phyloP scores from a whole-genome alignment of 1,140 invertebrate genomes.

The Lasioglossum baleicum region DNA sequence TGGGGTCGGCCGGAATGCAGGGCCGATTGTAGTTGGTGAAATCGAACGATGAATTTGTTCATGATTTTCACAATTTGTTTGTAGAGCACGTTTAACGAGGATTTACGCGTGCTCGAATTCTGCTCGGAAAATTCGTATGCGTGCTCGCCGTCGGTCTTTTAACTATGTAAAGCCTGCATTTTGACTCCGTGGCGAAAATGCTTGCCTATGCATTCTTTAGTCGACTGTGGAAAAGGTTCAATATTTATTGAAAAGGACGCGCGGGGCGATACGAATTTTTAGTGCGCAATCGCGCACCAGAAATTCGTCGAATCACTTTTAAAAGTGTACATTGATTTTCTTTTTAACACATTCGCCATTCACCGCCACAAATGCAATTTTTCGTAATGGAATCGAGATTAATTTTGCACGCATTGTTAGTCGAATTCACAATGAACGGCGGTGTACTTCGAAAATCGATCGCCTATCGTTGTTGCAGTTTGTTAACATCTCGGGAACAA shows the following conservation, averaged over 20 bases:
- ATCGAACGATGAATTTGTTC: neutral
- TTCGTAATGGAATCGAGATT: too few species aligned
- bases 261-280: neutral
- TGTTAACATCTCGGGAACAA: too few species aligned
- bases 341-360: too few species aligned
- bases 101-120: neutral
- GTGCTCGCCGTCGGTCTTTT: neutral
- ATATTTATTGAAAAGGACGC: conserved; percentile 2
- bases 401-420: too few species aligned
- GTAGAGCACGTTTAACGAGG: neutral
- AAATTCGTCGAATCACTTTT: too few species aligned
- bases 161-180: neutral
- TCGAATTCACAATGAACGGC: too few species aligned
- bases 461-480: too few species aligned
- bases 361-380: too few species aligned
- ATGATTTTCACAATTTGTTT: neutral
- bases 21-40: neutral
- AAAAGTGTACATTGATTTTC: too few species aligned
- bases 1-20: neutral
- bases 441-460: too few species aligned
- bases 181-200: neutral
- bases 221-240: neutral
- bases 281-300: neutral
- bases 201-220: conserved; percentile 5
- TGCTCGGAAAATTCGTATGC: neutral